phyloP scores from a whole-genome alignment of 2,113 vertebrate genomes.

The Hippotragus niger region DNA sequence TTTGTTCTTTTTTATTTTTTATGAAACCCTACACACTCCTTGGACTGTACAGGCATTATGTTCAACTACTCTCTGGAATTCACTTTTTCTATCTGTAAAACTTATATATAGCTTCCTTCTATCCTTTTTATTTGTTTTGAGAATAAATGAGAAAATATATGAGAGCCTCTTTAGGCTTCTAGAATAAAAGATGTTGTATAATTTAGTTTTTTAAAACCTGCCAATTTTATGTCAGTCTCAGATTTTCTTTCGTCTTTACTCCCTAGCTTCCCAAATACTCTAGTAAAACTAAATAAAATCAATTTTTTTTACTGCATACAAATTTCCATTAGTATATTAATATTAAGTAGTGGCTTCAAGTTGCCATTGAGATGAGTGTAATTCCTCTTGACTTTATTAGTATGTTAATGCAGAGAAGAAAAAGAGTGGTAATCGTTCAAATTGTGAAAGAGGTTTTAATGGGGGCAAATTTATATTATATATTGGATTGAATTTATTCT shows the following conservation, averaged over 20 bases:
- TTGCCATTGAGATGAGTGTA: conserved; percentile 44
- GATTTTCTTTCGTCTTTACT: not conserved
- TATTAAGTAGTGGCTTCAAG: conserved; percentile 49
- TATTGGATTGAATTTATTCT: conserved; percentile 38
- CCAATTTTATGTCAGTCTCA: not conserved
- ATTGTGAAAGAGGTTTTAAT: conserved; percentile 36
- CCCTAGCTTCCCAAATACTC: conserved; percentile 5
- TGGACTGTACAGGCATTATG: not conserved
- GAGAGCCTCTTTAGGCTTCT: not conserved
- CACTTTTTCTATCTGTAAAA: conserved; percentile 27
- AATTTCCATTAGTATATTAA: conserved; percentile 43
- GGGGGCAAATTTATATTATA: conserved; percentile 29
- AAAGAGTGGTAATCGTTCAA: conserved; percentile 29
- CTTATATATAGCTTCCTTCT: not conserved
- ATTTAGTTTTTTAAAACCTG: not conserved
- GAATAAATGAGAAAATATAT: not conserved
- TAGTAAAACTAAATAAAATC: conserved; percentile 18
- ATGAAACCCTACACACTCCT: not conserved
- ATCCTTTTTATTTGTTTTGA: not conserved
- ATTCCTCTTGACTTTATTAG: conserved; percentile 56
- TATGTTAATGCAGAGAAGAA: conserved; percentile 54
- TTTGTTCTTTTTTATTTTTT: not conserved
- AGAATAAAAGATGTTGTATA: not conserved
- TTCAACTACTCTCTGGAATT: not conserved
- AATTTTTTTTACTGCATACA: not conserved